Conservation (phyloP, 2,888 invertebrate genomes). For the Pristionchus exspectatus region DNA sequence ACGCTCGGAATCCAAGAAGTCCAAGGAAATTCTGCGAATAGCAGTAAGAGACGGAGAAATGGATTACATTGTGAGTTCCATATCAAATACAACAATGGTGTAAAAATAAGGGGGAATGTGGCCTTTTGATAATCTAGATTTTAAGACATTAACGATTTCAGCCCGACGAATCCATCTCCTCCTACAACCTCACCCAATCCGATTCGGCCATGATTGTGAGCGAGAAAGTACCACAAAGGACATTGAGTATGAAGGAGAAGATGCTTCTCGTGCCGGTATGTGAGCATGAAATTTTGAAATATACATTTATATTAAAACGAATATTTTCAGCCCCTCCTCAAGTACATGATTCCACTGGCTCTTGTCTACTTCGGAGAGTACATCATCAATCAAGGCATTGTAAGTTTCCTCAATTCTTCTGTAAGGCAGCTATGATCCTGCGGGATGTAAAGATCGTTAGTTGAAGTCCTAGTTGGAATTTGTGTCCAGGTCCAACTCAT, state of each 20-base stretch:
- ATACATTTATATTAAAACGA: not conserved
- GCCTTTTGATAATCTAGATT: too few relatives aligned
- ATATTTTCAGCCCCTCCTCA: conserved; percentile 81
- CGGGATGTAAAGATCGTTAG: too few relatives aligned
- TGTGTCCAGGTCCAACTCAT: conserved; percentile 76
- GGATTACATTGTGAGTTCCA: not conserved
- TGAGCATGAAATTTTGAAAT: not conserved
- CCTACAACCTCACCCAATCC: not conserved
- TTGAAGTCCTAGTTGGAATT: too few relatives aligned
- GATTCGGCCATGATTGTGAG: not conserved
- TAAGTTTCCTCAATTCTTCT: too few relatives aligned
- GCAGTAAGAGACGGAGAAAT: not conserved
- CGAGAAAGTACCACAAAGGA: conserved; percentile 63
- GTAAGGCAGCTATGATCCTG: too few relatives aligned
- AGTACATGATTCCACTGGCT: conserved; percentile 87
- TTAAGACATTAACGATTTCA: too few relatives aligned
- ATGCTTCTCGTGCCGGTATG: conserved; percentile 64
- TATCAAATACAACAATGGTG: too few relatives aligned
- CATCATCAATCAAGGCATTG: conserved; percentile 78
- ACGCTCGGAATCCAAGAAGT: not conserved
- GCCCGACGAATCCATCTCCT: not conserved
- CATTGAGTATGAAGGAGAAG: conserved; percentile 62
- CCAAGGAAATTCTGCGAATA: not conserved
- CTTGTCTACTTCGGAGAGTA: conserved; percentile 90
- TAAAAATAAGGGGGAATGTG: too few relatives aligned